Base-by-base conservation (phyloP, 1,140 invertebrate species). In the Eriosoma lanigerum region DNA sequence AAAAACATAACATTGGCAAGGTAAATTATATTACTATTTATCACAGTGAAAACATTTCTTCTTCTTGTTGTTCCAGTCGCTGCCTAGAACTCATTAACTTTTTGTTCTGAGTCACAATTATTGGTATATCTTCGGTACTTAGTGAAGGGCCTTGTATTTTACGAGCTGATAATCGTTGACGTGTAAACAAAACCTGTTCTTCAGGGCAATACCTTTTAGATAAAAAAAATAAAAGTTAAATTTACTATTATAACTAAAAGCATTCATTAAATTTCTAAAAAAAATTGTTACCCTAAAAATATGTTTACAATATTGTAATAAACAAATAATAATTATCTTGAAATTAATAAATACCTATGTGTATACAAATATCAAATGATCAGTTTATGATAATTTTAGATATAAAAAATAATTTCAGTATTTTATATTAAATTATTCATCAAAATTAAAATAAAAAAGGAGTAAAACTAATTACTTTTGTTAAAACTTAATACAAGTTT, bases 41-140 rank as follows among this genome's bases (percentile, higher is more conserved):
- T 78, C 75, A 78, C 75, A 78, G 75, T 15, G 56, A 62, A 85
- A 95, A 96, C 85, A 95, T 90, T 85, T 95, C 93, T 84, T 95
- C 93, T 86, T 95, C 93, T 84, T 93, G 90, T 84, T 92, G 89
- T 86, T 95, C 92, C 78, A 94, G 88, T 83, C 92, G 89, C 85
- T 92, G 91, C 58, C 95, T 85, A 3, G 93, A 95, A 81, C 89
- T 92, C 84, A 91, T 90, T 6, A 95, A 90, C 84, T 90, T 90
- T 82, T 90, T 89, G 50, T 92, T 92, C 85, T 94, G 92, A 19
- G 93, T 93, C 84, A 93, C 91, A 19, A 93, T 90, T 21, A 92
- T 87, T n/a, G 92, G 89, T 58, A 84, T 52, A 32, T 84, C 84
- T 26, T 68, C 75, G 44, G 38, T 3, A 58, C 15, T 58, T 19